Conservation (phyloP, 2,113 vertebrate species). For the Leptosomus discolor region DNA sequence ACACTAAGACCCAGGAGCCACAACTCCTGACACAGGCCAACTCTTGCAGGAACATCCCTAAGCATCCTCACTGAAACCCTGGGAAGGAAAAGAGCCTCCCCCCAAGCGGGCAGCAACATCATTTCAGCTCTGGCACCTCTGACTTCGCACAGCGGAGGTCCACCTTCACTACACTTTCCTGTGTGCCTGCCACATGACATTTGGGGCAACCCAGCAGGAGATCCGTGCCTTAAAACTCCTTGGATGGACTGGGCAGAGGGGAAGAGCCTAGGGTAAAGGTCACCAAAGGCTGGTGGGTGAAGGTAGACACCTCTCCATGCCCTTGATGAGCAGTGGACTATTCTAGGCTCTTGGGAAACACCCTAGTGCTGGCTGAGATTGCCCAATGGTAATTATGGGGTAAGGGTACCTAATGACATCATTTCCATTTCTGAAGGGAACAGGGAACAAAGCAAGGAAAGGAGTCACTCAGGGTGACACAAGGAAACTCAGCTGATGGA, state of each 20-base stretch:
- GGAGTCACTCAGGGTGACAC: not conserved
- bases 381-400: not conserved
- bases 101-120: not conserved
- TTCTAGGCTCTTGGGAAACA: not conserved
- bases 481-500: not conserved
- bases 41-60: not conserved
- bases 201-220: not conserved
- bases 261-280: not conserved
- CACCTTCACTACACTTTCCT: not conserved
- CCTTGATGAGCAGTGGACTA: not conserved
- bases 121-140: not conserved
- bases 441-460: not conserved
- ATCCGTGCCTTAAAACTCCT: not conserved
- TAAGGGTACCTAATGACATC: not conserved
- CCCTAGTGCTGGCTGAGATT: not conserved
- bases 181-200: not conserved
- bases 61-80: not conserved
- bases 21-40: not conserved
- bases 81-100: not conserved
- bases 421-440: not conserved
- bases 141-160: not conserved
- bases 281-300: not conserved
- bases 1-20: not conserved
- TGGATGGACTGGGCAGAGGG: not conserved
- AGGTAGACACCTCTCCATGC: not conserved